phyloP scores from a whole-genome alignment of 2,888 invertebrate genomes.

The Amphipoea lucens region DNA sequence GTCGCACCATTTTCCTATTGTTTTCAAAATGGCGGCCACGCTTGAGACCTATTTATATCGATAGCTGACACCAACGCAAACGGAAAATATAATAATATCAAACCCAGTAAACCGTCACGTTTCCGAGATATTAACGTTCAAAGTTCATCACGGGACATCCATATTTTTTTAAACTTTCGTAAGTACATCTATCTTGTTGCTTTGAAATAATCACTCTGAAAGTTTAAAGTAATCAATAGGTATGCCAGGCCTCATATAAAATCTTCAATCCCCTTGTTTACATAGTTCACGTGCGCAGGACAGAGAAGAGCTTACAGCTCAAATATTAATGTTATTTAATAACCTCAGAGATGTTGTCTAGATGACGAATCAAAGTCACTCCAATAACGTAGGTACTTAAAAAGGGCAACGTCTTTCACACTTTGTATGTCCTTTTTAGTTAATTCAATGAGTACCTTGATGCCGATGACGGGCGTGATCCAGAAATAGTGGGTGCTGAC shows the following conservation, averaged over 20 bases:
- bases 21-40: too few relatives aligned
- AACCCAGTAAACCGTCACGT: neutral
- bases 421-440: slow-evolving; percentile 71
- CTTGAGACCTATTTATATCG: neutral
- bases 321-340: slow-evolving; percentile 57
- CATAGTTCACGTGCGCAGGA: slow-evolving; percentile 26
- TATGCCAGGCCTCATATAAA: neutral
- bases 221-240: neutral
- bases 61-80: neutral
- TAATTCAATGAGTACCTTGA: slow-evolving; percentile 79
- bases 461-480: slow-evolving; percentile 77
- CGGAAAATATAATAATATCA: neutral
- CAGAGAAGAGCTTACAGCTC: slow-evolving; percentile 32
- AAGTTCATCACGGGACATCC: neutral
- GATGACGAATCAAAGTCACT: slow-evolving; percentile 76
- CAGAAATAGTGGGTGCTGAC: slow-evolving; percentile 84
- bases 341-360: slow-evolving; percentile 70
- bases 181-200: neutral
- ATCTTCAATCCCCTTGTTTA: slow-evolving; percentile 13
- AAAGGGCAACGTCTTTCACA: slow-evolving; percentile 71
- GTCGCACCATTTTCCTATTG: too few relatives aligned
- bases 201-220: neutral
- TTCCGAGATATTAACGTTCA: neutral
- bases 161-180: neutral
- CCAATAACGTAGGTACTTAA: slow-evolving; percentile 62